Percentiles rank a stretch among this genome's conserved stretches.
Conservation (phyloP, 2,888 invertebrate genomes). For the Amiota mariae region DNA sequence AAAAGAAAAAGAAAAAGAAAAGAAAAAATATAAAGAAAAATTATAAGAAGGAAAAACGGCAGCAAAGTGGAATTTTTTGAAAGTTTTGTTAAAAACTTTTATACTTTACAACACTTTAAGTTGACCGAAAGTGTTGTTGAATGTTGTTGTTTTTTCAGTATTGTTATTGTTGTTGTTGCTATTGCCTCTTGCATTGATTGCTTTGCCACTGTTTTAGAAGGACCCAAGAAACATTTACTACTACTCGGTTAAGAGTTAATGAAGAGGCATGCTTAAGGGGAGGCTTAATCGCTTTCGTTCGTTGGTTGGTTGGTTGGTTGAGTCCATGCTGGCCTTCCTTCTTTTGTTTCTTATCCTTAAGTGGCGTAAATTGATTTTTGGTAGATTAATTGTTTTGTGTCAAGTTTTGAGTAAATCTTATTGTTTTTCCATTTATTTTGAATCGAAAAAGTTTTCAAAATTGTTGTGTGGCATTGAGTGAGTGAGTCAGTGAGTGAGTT, state of each 20-base stretch:
- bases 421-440: no score
- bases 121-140: conserved; percentile 24
- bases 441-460: no score
- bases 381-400: background rate
- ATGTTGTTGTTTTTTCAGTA: background rate
- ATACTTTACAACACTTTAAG: conserved; percentile 43
- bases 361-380: conserved; percentile 11
- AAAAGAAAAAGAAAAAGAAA: no score
- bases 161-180: background rate
- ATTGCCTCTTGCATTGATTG: conserved; percentile 16
- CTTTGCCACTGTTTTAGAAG: background rate
- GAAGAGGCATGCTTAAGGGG: conserved; percentile 17
- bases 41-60: background rate
- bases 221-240: background rate
- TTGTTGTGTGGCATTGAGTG: no score
- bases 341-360: background rate
- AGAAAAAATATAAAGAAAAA: no score
- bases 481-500: no score
- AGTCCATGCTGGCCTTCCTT: background rate
- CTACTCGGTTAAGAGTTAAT: conserved; percentile 4
- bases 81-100: conserved; percentile 54
- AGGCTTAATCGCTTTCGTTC: background rate
- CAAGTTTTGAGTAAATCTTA: no score
- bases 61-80: conserved; percentile 37
- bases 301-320: no score